These are phyloP conservation scores for Protosalanx chinensis DNA, from an alignment of 2,797 vertebrate genomes.

Conservation along the genomic window DNA sequence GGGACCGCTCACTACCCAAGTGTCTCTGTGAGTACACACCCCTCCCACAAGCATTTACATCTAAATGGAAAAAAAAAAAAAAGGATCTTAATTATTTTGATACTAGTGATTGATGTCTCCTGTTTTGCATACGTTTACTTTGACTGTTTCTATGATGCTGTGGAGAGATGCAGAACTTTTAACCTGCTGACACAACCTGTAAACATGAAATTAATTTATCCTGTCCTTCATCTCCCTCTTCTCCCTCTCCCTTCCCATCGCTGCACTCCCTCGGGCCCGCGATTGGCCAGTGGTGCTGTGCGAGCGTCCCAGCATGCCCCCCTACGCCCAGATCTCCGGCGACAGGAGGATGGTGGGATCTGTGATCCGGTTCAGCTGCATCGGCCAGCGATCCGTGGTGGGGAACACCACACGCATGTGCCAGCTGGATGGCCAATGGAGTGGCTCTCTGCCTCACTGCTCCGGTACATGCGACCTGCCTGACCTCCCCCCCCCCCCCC, in stretches of 20 bases:
- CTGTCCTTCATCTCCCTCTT: constrained; percentile 2
- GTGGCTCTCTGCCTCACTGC: constrained; percentile 92
- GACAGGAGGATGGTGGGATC: constrained; percentile 88
- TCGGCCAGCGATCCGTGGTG: constrained; percentile 77
- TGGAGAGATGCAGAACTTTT: too few relatives aligned
- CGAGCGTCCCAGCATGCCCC: constrained; percentile 88
- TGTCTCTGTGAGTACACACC: constrained; percentile 86
- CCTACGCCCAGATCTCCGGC: constrained; percentile 88
- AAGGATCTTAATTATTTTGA: too few relatives aligned
- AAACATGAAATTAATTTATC: background rate
- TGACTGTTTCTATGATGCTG: too few relatives aligned
- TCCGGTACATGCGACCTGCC: constrained; percentile 76
- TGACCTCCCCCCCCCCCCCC: too few relatives aligned
- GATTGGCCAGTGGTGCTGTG: constrained; percentile 87
- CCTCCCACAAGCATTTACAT: background rate
- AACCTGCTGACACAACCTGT: too few relatives aligned
- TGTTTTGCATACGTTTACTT: too few relatives aligned
- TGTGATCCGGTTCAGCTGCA: constrained; percentile 90
- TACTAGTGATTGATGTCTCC: too few relatives aligned
- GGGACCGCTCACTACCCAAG: constrained; percentile 91
- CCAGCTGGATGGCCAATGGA: constrained; percentile 94
- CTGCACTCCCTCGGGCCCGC: background rate
- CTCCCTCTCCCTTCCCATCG: constrained; percentile 23
- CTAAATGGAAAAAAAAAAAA: too few relatives aligned
- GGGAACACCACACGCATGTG: constrained; percentile 95